A percentile compares a stretch with the other conserved stretches of the same genome.
Conservation (phyloP, 2,113 vertebrate genomes). For the Ginglymostoma cirratum region DNA sequence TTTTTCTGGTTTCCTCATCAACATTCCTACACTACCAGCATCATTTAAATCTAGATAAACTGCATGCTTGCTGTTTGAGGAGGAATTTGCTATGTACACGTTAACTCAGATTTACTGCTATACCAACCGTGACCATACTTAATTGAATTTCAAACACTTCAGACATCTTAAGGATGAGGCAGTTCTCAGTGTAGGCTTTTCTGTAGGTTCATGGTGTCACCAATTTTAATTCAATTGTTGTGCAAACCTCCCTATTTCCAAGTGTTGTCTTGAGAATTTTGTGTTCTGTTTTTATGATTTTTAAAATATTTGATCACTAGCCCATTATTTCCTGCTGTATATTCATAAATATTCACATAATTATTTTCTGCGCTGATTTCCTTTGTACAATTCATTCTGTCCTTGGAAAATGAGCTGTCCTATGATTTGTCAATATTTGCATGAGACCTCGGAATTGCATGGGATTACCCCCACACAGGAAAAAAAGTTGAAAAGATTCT, state of each 20-base stretch:
- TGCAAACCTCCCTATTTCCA: not conserved
- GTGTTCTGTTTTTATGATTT: not conserved
- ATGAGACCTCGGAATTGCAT: not conserved
- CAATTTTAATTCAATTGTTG: not conserved
- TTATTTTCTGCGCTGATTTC: not conserved
- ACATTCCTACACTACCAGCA: not conserved
- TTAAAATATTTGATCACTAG: not conserved
- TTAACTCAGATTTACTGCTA: not conserved
- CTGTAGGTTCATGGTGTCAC: not conserved
- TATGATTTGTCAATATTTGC: not conserved
- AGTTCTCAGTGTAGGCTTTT: not conserved
- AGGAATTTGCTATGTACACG: not conserved
- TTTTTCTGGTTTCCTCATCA: not conserved
- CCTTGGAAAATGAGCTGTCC: not conserved
- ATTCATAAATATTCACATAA: not conserved
- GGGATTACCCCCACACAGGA: not conserved
- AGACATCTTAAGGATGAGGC: not conserved
- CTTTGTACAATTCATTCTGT: not conserved
- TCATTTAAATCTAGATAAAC: not conserved
- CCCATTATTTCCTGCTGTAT: not conserved
- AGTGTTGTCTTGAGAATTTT: not conserved
- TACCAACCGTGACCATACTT: not conserved
- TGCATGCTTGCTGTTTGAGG: not conserved
- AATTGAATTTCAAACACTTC: not conserved
- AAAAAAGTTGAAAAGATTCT: not conserved